phyloP scores from a whole-genome alignment of 2,113 vertebrate genomes.

The Strigops habroptila region DNA sequence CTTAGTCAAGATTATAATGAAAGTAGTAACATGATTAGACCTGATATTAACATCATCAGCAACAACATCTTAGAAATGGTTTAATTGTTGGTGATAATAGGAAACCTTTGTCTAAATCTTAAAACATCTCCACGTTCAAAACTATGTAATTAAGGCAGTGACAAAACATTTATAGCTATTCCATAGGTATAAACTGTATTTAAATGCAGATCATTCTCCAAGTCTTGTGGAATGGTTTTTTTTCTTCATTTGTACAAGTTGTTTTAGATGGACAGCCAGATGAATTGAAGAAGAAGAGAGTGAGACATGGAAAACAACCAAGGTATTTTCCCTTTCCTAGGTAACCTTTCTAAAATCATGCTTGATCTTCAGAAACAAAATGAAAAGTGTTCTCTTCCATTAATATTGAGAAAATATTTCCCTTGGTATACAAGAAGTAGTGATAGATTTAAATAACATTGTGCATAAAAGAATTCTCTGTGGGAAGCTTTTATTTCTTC shows the following conservation, averaged over 20 bases:
- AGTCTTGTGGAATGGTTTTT: background rate
- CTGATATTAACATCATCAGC: background rate
- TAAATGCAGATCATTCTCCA: constrained; percentile 25
- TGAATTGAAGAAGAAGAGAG: background rate
- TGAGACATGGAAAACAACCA: constrained; percentile 27
- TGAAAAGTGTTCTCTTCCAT: constrained; percentile 20
- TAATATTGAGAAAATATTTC: constrained; percentile 25
- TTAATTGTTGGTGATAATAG: background rate
- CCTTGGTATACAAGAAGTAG: background rate
- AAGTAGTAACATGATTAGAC: background rate
- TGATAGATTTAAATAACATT: background rate
- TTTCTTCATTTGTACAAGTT: background rate
- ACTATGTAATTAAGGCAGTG: background rate
- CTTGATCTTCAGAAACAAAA: constrained; percentile 45
- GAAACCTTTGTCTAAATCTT: constrained; percentile 1
- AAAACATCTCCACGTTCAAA: background rate
- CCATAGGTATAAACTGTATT: background rate
- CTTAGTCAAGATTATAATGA: background rate
- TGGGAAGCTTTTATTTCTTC: constrained; percentile 18
- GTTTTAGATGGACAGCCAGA: constrained; percentile 7
- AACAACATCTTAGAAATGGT: background rate
- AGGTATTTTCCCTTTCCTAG: background rate
- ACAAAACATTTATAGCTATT: background rate
- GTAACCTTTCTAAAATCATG: constrained; percentile 28
- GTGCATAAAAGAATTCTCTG: background rate